Evolutionary conservation across 2,113 vertebrate species (phyloP).

Genomic region (Amazona guildingii): DNA sequence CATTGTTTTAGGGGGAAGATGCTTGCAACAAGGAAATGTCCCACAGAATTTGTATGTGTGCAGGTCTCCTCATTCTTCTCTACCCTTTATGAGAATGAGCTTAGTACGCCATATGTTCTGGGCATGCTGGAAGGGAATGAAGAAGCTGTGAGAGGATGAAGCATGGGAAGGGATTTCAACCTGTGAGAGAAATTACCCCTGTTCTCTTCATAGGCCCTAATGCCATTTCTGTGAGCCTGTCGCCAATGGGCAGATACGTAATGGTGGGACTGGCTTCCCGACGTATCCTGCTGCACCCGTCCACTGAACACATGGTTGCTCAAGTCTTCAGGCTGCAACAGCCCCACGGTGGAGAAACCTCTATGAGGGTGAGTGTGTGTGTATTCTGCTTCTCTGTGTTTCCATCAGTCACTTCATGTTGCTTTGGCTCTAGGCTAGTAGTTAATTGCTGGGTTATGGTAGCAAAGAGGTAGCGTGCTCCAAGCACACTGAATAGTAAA

Average conservation of each 20-base stretch:
- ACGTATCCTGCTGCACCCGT: slow-evolving; percentile 93
- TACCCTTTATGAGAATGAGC: not conserved
- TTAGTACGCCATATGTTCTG: not conserved
- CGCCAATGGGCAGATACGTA: slow-evolving; percentile 96
- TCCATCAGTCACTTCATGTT: not conserved
- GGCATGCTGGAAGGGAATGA: not conserved
- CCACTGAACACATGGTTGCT: slow-evolving; percentile 99
- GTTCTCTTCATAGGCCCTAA: slow-evolving; percentile 84
- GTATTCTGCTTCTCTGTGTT: not conserved
- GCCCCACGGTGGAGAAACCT: slow-evolving; percentile 96
- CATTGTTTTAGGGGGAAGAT: not conserved
- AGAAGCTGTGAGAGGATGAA: not conserved
- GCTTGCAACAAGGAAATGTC: not conserved
- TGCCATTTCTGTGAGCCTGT: slow-evolving; percentile 96
- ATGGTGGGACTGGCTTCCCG: slow-evolving; percentile 98
- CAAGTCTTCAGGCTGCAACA: slow-evolving; percentile 99
- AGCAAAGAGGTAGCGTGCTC: not conserved
- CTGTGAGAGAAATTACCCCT: not conserved
- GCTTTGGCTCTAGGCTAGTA: not conserved
- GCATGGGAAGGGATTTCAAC: not conserved
- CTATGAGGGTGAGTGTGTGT: slow-evolving; percentile 88
- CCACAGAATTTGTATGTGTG: not conserved
- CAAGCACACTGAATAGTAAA: not conserved
- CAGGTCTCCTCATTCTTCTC: not conserved
- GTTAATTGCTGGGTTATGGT: not conserved